Conservation (phyloP, 2,888 invertebrate species). For the Rhingia rostrata region DNA sequence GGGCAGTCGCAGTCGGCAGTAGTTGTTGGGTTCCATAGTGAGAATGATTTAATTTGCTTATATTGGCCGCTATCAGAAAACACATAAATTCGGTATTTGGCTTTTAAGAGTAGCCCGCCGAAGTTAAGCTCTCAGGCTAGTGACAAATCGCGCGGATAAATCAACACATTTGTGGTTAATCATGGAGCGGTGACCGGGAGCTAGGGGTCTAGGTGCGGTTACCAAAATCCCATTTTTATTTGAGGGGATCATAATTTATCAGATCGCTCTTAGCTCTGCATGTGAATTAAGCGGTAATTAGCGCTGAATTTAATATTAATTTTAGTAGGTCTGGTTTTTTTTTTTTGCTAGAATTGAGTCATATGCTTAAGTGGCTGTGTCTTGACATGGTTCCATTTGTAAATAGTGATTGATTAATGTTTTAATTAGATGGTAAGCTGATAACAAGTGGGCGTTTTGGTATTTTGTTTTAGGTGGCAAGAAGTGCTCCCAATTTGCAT, state of each 20-base stretch:
- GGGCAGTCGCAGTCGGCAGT: slow-evolving; percentile 7
- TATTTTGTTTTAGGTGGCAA: too few relatives aligned
- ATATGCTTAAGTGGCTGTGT: slow-evolving; percentile 11
- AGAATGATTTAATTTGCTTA: slow-evolving; percentile 59
- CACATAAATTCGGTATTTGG: slow-evolving; percentile 50
- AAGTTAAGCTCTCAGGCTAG: slow-evolving; percentile 11
- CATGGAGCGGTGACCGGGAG: slow-evolving; percentile 7
- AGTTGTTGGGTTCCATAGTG: slow-evolving; percentile 39
- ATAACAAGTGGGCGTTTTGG: background rate
- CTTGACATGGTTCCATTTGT: slow-evolving; percentile 19
- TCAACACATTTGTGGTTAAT: slow-evolving; percentile 35
- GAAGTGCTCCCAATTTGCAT: too few relatives aligned
- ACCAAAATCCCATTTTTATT: slow-evolving; percentile 22
- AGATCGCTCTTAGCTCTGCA: slow-evolving; percentile 10
- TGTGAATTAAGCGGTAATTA: slow-evolving; percentile 30
- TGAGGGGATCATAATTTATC: slow-evolving; percentile 31
- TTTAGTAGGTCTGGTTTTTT: slow-evolving; percentile 3
- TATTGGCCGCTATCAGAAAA: slow-evolving; percentile 53
- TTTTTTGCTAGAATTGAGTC: slow-evolving; percentile 1
- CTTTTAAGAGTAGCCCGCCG: slow-evolving; percentile 54
- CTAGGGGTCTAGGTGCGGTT: background rate
- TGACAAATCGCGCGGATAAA: slow-evolving; percentile 48
- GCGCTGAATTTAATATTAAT: slow-evolving; percentile 33
- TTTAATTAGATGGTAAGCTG: background rate
- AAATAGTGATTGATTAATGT: slow-evolving; percentile 12